Conservation (phyloP, 2,888 invertebrate genomes). For the Listrodromus nycthemerus region DNA sequence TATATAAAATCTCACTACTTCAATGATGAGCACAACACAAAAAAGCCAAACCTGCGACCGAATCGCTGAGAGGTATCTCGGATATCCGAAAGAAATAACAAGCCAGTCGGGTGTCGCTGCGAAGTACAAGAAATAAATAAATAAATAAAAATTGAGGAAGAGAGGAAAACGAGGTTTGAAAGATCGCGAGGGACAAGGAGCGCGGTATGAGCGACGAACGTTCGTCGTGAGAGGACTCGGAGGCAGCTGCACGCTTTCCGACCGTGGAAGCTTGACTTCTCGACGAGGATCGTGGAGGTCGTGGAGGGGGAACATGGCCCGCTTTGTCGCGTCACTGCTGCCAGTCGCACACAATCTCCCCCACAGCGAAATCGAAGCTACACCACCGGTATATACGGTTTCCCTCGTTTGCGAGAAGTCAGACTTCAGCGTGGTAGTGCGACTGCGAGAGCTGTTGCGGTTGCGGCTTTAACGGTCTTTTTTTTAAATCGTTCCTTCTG, state of each 20-base stretch:
- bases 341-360: slow-evolving; percentile 1
- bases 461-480: not conserved
- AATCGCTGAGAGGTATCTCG: slow-evolving; percentile 1
- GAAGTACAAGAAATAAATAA: not conserved
- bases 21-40: too few species aligned
- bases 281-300: slow-evolving; percentile 12
- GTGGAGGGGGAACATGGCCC: slow-evolving; percentile 18
- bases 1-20: too few species aligned
- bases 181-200: slow-evolving; percentile 28
- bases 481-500: not conserved
- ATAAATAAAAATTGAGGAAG: not conserved
- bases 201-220: slow-evolving; percentile 6
- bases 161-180: not conserved
- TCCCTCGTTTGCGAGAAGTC: slow-evolving; percentile 31
- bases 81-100: slow-evolving; percentile 7
- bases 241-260: slow-evolving; percentile 51
- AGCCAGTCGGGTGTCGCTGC: not conserved
- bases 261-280: slow-evolving; percentile 32
- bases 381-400: slow-evolving; percentile 5
- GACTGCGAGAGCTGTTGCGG: slow-evolving; percentile 1
- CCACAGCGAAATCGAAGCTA: slow-evolving; percentile 37
- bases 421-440: not conserved
- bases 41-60: not conserved
- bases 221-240: slow-evolving; percentile 25
- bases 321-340: slow-evolving; percentile 29